phyloP scores from a whole-genome alignment of 2,797 vertebrate species.

The Thunnus albacares region DNA sequence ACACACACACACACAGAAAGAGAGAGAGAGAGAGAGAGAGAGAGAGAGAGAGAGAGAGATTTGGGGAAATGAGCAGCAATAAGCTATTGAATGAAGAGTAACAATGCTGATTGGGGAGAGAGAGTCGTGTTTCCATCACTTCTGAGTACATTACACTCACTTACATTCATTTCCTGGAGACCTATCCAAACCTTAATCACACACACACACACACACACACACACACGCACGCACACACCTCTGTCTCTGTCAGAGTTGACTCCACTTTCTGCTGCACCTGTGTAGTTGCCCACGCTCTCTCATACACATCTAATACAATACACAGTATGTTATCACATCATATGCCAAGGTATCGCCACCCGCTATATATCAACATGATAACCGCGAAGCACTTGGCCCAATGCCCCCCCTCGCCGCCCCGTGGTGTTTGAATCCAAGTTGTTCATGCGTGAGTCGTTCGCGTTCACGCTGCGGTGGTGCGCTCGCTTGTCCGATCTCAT shows the following conservation, averaged over 20 bases:
- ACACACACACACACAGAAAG: too few species aligned
- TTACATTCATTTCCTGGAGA: too few species aligned
- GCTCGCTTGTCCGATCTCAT: conserved; percentile 67
- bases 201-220: too few species aligned
- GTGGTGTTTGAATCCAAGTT: conserved; percentile 36
- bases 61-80: conserved; percentile 2
- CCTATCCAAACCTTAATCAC: too few species aligned
- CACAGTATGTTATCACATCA: conserved; percentile 20
- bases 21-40: not conserved
- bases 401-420: not conserved
- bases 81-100: conserved; percentile 19
- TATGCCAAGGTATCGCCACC: conserved; percentile 24
- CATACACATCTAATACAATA: not conserved
- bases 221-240: too few species aligned
- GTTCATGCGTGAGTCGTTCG: conserved; percentile 47
- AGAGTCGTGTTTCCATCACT: too few species aligned
- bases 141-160: too few species aligned
- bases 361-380: conserved; percentile 15
- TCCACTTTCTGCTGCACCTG: not conserved
- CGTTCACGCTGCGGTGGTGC: conserved; percentile 45
- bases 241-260: not conserved
- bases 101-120: not conserved
- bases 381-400: not conserved
- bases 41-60: conserved; percentile 13
- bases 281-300: not conserved